Evolutionary conservation across 1,140 invertebrate species (phyloP), one percentile per base, ranked within the genome.

Genomic region (Magallana ariakensis): DNA sequence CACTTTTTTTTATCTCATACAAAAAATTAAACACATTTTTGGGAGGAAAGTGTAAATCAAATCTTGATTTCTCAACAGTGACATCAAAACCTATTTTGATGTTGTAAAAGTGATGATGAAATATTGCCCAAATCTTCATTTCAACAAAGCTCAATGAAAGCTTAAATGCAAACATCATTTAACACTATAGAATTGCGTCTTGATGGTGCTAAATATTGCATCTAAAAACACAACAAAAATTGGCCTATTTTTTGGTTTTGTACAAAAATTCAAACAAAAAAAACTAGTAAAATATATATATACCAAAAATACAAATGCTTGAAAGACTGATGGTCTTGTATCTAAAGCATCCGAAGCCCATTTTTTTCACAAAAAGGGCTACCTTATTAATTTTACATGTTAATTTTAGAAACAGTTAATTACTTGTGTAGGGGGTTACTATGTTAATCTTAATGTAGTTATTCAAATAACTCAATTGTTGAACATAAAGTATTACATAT

Each of bases 261-360:
- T 75, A 75, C 33, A 75, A 75, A 75, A 4, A 75, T 22, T 46
- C 22, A 83, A 83, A 83, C n/a, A 55, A 22, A 83, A n/a, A 82
- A 19, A 83, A 56, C 22, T 83, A 56, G 54, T 56, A 83, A 83
- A 55, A 80, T 22, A 83, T 54, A 81, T 82, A 57, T 57, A 82
- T 19, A n/a, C 80, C 55, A 83, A 55, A 57, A 54, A 56, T 46
- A 22, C 54, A 22, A 83, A 83, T 56, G 56, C 56, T 57, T 83
- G 81, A 83, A 83, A 83, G 81, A 83, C 81, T 26, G 13, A n/a
- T 83, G 81, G 81, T n/a, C 81, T 83, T 55, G 33, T 75, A 75
- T 10, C 11, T 75, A 75, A 75, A 75, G 66, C 66, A 26, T 75
- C 11, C 9, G 22, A 75, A 26, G 66, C 66, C 3, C 66, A 19